These are phyloP conservation scores for Bombus waltoni DNA, from an alignment of 1,140 invertebrate species.

Conservation along the genomic window DNA sequence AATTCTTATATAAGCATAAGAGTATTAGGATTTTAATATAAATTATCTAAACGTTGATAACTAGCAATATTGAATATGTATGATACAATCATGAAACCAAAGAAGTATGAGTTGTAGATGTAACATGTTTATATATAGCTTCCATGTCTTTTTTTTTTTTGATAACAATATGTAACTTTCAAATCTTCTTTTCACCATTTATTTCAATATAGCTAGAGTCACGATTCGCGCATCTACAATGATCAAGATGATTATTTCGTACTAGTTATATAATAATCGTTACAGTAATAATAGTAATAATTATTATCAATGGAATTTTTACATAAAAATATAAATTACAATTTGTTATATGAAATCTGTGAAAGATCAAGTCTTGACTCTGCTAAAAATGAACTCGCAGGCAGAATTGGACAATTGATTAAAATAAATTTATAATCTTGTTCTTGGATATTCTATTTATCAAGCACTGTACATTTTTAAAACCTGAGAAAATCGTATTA, in stretches of 20 bases:
- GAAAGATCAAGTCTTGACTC: slow-evolving; percentile 42
- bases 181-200: slow-evolving; percentile 72
- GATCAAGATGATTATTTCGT: slow-evolving; percentile 34
- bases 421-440: slow-evolving; percentile 46
- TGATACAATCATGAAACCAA: neutral
- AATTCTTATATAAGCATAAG: slow-evolving; percentile 94
- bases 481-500: slow-evolving; percentile 23
- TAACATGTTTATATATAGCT: slow-evolving; percentile 1
- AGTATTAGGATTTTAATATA: slow-evolving; percentile 93
- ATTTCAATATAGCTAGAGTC: slow-evolving; percentile 54
- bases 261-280: slow-evolving; percentile 56
- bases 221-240: slow-evolving; percentile 35
- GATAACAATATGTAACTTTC: slow-evolving; percentile 45
- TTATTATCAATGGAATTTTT: slow-evolving; percentile 64
- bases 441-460: slow-evolving; percentile 55
- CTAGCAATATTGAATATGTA: slow-evolving; percentile 2
- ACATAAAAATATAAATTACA: slow-evolving; percentile 74
- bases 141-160: neutral
- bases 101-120: neutral
- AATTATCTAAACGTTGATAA: slow-evolving; percentile 77
- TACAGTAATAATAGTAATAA: slow-evolving; percentile 62
- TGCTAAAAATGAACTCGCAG: slow-evolving; percentile 49
- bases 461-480: slow-evolving; percentile 35
- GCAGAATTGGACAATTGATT: slow-evolving; percentile 22
- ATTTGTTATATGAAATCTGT: slow-evolving; percentile 53